Percentiles rank a stretch among this genome's conserved stretches.
Evolutionary conservation across 2,797 vertebrate genomes (phyloP).

Genomic region (Cirrhinus molitorella): DNA sequence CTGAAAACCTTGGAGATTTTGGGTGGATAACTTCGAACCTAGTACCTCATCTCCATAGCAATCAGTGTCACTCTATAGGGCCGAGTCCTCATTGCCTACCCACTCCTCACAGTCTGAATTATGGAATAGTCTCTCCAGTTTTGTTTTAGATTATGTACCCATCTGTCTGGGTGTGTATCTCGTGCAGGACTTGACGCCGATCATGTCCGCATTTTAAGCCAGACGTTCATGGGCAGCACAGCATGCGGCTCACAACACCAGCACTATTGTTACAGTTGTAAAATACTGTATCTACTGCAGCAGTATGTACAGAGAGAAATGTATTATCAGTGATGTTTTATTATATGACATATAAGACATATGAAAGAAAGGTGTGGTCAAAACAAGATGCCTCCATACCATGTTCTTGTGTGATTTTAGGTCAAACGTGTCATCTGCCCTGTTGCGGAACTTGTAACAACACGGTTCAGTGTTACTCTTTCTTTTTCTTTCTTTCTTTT

Average conservation of each 20-base stretch:
- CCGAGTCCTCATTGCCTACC: constrained; percentile 45
- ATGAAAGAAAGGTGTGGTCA: constrained; percentile 76
- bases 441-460: constrained; percentile 67
- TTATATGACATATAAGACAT: constrained; percentile 79
- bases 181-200: constrained; percentile 71
- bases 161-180: constrained; percentile 70
- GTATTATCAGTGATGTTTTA: constrained; percentile 81
- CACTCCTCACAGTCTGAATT: constrained; percentile 45
- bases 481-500: constrained; percentile 47
- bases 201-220: constrained; percentile 71
- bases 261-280: constrained; percentile 81
- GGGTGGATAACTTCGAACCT: constrained; percentile 58
- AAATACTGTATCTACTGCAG: constrained; percentile 83
- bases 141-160: constrained; percentile 53
- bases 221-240: constrained; percentile 70
- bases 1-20: constrained; percentile 55
- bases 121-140: constrained; percentile 67
- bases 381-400: constrained; percentile 75
- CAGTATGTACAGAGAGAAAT: constrained; percentile 83
- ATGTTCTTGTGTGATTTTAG: constrained; percentile 67
- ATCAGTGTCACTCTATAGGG: constrained; percentile 47
- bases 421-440: constrained; percentile 71
- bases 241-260: constrained; percentile 77
- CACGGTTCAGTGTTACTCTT: constrained; percentile 66
- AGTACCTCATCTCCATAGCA: constrained; percentile 62